A percentile compares a stretch with the other conserved stretches of the same genome.
Evolutionary conservation across 2,113 vertebrate genomes (phyloP).

Genomic region (Phylloscopus trochiloides): DNA sequence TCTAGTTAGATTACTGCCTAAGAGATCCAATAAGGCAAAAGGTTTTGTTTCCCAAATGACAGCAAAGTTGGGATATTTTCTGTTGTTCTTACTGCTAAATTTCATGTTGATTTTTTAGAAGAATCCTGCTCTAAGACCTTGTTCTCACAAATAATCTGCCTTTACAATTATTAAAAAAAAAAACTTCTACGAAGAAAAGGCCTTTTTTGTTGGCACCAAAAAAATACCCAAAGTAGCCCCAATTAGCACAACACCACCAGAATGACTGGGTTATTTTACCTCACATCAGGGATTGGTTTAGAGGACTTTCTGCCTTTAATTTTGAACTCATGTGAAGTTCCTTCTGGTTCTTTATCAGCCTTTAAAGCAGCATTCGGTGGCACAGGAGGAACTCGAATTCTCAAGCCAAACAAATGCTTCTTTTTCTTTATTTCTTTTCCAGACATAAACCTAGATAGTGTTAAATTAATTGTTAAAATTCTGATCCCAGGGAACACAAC

Average conservation of each 20-base stretch:
- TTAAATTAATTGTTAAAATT: constrained; percentile 5
- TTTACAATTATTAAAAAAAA: neutral
- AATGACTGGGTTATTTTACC: constrained; percentile 73
- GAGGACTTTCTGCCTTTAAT: constrained; percentile 94
- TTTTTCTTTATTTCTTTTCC: constrained; percentile 99
- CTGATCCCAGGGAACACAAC: neutral
- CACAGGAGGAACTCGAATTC: constrained; percentile 93
- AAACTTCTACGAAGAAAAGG: neutral
- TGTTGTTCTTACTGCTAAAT: neutral
- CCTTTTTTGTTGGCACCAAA: neutral
- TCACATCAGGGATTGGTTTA: constrained; percentile 81
- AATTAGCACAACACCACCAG: neutral
- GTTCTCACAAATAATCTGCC: neutral
- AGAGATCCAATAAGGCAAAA: neutral
- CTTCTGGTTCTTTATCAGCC: constrained; percentile 84
- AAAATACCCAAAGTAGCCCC: neutral
- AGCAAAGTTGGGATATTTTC: neutral
- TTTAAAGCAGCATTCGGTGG: constrained; percentile 87
- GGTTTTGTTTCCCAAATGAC: neutral
- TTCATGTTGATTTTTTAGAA: neutral
- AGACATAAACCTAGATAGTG: constrained; percentile 91
- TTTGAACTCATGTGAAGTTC: constrained; percentile 92
- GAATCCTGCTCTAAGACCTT: neutral
- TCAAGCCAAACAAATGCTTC: constrained; percentile 96
- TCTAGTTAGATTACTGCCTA: neutral